Evolutionary conservation across 2,888 invertebrate genomes (phyloP).

Genomic region (Cryptus armator): DNA sequence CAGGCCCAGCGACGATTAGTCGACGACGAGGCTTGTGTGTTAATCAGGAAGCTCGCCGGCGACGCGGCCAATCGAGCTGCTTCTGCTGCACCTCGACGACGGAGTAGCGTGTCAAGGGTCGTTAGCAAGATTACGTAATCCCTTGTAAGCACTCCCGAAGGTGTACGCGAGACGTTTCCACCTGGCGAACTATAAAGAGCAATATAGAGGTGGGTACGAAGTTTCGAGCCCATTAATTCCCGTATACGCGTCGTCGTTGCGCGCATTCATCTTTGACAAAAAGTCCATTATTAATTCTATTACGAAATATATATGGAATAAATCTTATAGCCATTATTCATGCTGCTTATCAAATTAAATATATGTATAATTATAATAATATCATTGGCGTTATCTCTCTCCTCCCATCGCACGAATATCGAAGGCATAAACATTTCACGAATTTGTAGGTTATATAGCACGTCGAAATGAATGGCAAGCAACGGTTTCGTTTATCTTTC

Average conservation of each 20-base stretch:
- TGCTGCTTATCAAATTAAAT: not conserved
- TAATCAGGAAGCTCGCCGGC: constrained; percentile 55
- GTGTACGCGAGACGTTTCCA: constrained; percentile 61
- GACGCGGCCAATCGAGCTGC: constrained; percentile 45
- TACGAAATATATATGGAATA: not conserved
- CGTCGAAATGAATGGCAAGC: not conserved
- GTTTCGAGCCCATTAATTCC: constrained; percentile 35
- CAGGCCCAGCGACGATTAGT: constrained; percentile 29
- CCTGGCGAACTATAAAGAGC: constrained; percentile 54
- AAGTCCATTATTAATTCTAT: not conserved
- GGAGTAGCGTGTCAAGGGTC: constrained; percentile 73
- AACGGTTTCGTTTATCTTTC: not conserved
- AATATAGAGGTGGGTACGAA: constrained; percentile 27
- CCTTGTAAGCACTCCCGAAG: constrained; percentile 70
- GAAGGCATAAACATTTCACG: too few species aligned
- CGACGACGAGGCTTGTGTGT: constrained; percentile 33
- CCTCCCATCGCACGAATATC: too few species aligned
- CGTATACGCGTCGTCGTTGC: not conserved
- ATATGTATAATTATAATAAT: too few species aligned
- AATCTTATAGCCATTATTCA: not conserved
- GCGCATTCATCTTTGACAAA: not conserved
- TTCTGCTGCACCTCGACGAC: constrained; percentile 47
- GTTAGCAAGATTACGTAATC: constrained; percentile 77
- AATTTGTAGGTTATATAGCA: too few species aligned
- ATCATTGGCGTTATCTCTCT: too few species aligned